Conservation (phyloP, 2,113 vertebrate species). For the Suncus etruscus region DNA sequence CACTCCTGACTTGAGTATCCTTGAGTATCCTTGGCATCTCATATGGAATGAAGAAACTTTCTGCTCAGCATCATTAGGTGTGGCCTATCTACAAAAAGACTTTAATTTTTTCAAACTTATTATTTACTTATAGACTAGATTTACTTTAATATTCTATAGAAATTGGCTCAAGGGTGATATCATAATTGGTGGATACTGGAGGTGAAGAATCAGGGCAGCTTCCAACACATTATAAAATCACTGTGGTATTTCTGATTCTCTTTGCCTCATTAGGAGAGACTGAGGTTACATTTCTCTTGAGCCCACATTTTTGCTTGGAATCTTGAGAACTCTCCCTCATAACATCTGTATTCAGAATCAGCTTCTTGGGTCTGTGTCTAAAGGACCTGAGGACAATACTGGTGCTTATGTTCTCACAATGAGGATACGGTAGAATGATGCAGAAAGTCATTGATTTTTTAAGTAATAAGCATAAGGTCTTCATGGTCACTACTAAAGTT, state of each 20-base stretch:
- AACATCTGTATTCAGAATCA: not conserved
- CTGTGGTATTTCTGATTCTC: not conserved
- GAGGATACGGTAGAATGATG: not conserved
- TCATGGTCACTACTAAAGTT: not conserved
- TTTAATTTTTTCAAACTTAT: not conserved
- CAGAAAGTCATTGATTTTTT: not conserved
- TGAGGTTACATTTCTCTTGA: not conserved
- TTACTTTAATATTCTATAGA: not conserved
- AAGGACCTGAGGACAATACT: not conserved
- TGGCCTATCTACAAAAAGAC: not conserved
- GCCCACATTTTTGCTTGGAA: not conserved
- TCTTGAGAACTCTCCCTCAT: not conserved
- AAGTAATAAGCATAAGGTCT: not conserved
- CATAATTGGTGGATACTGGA: not conserved
- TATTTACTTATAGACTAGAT: not conserved
- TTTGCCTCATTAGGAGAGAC: not conserved
- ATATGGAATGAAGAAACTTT: too few species aligned
- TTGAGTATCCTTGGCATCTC: too few species aligned
- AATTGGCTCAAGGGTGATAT: not conserved
- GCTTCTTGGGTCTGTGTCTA: not conserved
- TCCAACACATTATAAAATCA: not conserved
- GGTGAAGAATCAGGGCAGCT: not conserved
- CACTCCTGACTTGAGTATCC: too few species aligned
- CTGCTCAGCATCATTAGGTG: too few species aligned
- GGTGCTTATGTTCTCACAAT: not conserved